phyloP scores from a whole-genome alignment of 2,797 vertebrate genomes.

The Caiman crocodilus region DNA sequence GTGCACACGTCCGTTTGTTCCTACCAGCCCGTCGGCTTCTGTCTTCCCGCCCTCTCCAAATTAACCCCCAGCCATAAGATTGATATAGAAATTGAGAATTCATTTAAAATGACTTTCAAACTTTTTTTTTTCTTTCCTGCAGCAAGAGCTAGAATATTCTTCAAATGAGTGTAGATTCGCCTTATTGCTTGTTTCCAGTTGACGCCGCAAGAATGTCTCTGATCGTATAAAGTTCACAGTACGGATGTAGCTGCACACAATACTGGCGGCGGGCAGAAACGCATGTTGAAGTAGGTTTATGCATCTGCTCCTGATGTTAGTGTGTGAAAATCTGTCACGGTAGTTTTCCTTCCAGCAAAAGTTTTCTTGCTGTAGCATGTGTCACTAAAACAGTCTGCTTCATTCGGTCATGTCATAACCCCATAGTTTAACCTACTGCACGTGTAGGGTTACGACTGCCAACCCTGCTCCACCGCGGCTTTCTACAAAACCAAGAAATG shows the following conservation, averaged over 20 bases:
- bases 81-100: not conserved
- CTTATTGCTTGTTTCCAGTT: conserved; percentile 30
- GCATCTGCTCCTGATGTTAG: not conserved
- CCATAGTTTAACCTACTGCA: not conserved
- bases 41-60: no score
- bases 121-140: no score
- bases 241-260: not conserved
- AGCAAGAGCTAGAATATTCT: no score
- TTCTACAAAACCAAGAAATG: not conserved
- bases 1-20: not conserved
- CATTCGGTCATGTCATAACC: not conserved
- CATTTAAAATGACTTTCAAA: not conserved
- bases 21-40: not conserved
- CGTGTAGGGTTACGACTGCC: not conserved
- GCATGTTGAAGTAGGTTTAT: not conserved
- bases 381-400: not conserved
- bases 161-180: not conserved
- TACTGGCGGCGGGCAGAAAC: not conserved
- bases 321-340: not conserved
- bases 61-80: not conserved
- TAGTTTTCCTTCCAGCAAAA: not conserved
- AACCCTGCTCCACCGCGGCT: not conserved
- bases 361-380: not conserved
- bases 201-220: not conserved
- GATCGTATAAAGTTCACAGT: not conserved